Evolutionary conservation across 2,888 invertebrate genomes (phyloP), one percentile per base, ranked within the genome.

Genomic region (Sarcophaga variegata): DNA sequence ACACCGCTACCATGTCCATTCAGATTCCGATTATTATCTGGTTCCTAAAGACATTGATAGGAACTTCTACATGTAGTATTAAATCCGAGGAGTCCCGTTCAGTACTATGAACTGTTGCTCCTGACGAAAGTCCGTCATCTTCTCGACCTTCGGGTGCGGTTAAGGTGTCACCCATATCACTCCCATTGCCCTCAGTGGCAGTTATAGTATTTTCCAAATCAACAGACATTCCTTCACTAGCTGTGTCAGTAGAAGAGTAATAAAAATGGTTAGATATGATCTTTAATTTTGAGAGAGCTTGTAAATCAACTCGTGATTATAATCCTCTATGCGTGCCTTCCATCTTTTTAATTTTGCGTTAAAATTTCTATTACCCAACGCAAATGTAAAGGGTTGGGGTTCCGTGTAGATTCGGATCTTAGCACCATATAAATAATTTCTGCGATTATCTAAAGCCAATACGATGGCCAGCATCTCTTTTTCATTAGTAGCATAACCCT

Each of bases 401-500:
- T 86, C 81, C 6, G 85, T 85, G 22, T 49, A 70, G 10, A 83
- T 81, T n/a, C 72, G 78, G 12, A 76, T 70, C 66, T 78, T 71
- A n/a, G 37, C 3, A 85, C 22, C 22, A 22, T 22, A 22, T 22
- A 22, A n/a, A 22, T 64, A 88, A 17, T 72, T 74, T 27, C 78
- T 25, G 14, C 82, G 69, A n/a, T n/a, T 47, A 17, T 78, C 69
- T 1, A 82, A n/a, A 5, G 85, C 77, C 85, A 67, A 85, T n/a
- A 81, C 59, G 10, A 85, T 81, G 4, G 77, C 80, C 27, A 85
- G 62, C 67, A 85, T 81, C 59, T 86, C 86, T 37, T 81, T 84
- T 49, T 85, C 88, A 37, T 85, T 88, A 2, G 85, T 71, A 2
- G 85, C 78, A 27, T 78, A 87, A 25, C 77, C 20, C 22, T 85